These are phyloP conservation scores for Rattus norvegicus DNA, from an alignment of 2,113 vertebrate species.

Conservation along the genomic window DNA sequence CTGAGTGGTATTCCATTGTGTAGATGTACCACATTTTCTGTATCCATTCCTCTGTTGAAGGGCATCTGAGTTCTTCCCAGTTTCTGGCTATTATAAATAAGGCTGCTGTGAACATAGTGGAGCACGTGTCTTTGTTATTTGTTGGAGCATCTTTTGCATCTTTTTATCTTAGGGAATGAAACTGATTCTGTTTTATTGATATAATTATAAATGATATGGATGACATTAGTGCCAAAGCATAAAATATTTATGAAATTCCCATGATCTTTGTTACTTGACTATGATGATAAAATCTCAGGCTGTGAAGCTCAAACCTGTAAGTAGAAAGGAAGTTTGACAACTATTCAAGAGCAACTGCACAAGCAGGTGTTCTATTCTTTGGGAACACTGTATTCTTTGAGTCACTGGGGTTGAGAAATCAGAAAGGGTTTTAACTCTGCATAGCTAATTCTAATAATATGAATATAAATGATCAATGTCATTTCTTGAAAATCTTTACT, in stretches of 20 bases:
- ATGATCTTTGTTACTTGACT: background rate
- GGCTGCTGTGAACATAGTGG: no score
- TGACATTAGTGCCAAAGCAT: background rate
- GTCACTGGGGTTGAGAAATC: background rate
- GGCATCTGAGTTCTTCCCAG: no score
- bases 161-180: background rate
- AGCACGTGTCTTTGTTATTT: no score
- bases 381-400: no score
- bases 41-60: no score
- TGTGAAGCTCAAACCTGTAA: background rate
- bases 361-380: rapidly evolving
- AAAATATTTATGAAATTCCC: background rate
- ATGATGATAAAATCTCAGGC: background rate
- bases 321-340: background rate
- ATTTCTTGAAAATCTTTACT: background rate
- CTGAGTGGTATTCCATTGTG: no score
- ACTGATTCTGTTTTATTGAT: background rate
- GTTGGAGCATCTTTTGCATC: no score
- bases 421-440: background rate
- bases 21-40: no score
- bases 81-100: no score
- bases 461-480: background rate
- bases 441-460: background rate
- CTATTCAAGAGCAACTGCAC: background rate
- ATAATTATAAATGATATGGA: background rate